Evolutionary conservation across 1,140 invertebrate genomes (phyloP).

Genomic region (Planococcus citri): DNA sequence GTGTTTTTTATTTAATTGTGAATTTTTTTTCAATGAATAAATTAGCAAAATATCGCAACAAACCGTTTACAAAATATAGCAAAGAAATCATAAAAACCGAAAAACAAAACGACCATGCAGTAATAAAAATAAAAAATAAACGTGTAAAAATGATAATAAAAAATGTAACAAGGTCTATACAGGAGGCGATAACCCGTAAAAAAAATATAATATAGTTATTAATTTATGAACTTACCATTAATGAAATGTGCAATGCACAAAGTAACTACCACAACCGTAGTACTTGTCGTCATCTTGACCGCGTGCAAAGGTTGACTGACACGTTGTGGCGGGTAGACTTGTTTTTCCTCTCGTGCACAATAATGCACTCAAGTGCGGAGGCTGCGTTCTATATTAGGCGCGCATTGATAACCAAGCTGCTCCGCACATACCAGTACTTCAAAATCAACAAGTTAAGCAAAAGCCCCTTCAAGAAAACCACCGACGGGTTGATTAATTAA

Average conservation of each 20-base stretch:
- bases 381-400: constrained; percentile 8
- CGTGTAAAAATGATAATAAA: too few relatives aligned
- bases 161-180: too few relatives aligned
- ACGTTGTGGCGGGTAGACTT: neutral
- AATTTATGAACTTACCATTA: constrained; percentile 1
- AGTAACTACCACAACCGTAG: neutral
- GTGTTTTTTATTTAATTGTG: too few relatives aligned
- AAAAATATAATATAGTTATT: neutral
- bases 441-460: constrained; percentile 8
- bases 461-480: neutral
- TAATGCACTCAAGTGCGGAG: constrained; percentile 6
- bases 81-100: too few relatives aligned
- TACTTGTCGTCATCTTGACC: constrained; percentile 10
- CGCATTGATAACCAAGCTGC: constrained; percentile 7
- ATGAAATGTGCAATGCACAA: neutral
- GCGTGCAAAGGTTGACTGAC: constrained; percentile 16
- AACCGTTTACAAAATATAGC: too few relatives aligned
- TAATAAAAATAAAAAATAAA: too few relatives aligned
- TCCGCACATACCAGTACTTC: neutral
- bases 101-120: too few relatives aligned
- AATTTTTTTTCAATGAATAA: too few relatives aligned
- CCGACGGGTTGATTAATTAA: neutral
- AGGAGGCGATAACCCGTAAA: too few relatives aligned
- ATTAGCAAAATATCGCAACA: too few relatives aligned
- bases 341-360: constrained; percentile 13